Conservation (phyloP, 2,797 vertebrate species). For the Hydrocynus forskahlii region DNA sequence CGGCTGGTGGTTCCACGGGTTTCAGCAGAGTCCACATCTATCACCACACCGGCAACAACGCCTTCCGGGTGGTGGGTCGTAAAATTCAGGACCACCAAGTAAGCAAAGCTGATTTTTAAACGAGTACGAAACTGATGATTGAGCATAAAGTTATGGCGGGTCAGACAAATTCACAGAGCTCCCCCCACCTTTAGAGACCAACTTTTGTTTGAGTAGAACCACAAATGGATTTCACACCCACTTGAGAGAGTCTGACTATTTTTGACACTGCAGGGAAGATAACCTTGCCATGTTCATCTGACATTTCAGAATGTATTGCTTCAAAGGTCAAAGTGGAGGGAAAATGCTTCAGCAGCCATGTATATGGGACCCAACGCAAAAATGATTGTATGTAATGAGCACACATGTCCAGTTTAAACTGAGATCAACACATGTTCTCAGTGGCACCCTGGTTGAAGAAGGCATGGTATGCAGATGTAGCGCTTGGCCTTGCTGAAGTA, state of each 20-base stretch:
- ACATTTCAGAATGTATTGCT: background rate
- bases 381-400: background rate
- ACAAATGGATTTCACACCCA: background rate
- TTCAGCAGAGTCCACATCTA: conserved; percentile 99
- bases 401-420: background rate
- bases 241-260: background rate
- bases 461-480: background rate
- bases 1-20: conserved; percentile 94
- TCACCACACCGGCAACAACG: conserved; percentile 98
- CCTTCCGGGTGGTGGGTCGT: conserved; percentile 96
- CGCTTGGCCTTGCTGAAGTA: background rate
- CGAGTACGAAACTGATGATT: background rate
- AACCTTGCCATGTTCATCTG: background rate
- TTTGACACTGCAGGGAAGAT: background rate
- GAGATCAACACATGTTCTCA: background rate
- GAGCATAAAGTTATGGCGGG: background rate
- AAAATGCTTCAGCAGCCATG: background rate
- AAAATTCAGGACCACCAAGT: conserved; percentile 99
- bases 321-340: background rate
- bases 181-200: background rate
- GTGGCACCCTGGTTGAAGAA: background rate
- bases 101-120: conserved; percentile 52
- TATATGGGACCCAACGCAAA: background rate
- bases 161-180: background rate
- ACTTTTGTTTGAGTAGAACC: background rate